phyloP scores from a whole-genome alignment of 2,888 invertebrate genomes.

The Chrysolina oricalcia region DNA sequence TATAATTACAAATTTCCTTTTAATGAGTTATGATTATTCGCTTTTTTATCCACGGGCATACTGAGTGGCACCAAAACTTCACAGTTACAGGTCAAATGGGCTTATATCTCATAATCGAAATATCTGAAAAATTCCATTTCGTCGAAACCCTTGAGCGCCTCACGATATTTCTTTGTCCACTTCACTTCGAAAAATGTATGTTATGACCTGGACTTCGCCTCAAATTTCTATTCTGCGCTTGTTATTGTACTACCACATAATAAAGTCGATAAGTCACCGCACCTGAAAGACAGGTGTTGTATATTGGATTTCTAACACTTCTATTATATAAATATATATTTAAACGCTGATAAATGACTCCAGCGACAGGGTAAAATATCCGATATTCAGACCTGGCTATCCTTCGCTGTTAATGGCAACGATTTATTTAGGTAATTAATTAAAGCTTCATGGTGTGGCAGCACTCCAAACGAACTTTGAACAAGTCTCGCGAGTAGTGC shows the following conservation, averaged over 20 bases:
- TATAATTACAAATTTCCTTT: too few relatives aligned
- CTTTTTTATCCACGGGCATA: too few relatives aligned
- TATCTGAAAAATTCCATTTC: not conserved
- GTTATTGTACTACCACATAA: conserved; percentile 16
- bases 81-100: too few relatives aligned
- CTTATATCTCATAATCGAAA: not conserved
- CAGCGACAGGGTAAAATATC: conserved; percentile 57
- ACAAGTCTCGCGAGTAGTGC: not conserved
- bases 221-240: conserved; percentile 15
- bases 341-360: conserved; percentile 62
- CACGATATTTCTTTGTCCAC: not conserved
- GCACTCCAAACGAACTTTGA: not conserved
- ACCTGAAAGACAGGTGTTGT: conserved; percentile 63
- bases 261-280: conserved; percentile 59
- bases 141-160: not conserved
- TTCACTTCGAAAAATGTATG: not conserved
- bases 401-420: conserved; percentile 54
- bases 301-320: conserved; percentile 53
- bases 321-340: conserved; percentile 58
- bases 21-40: too few relatives aligned
- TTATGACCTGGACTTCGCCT: conserved; percentile 20
- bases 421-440: conserved; percentile 61
- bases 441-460: conserved; percentile 50
- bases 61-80: too few relatives aligned
- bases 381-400: conserved; percentile 57